Base-by-base conservation (phyloP, 2,888 invertebrate genomes). In the Ptilodon capucinus region DNA sequence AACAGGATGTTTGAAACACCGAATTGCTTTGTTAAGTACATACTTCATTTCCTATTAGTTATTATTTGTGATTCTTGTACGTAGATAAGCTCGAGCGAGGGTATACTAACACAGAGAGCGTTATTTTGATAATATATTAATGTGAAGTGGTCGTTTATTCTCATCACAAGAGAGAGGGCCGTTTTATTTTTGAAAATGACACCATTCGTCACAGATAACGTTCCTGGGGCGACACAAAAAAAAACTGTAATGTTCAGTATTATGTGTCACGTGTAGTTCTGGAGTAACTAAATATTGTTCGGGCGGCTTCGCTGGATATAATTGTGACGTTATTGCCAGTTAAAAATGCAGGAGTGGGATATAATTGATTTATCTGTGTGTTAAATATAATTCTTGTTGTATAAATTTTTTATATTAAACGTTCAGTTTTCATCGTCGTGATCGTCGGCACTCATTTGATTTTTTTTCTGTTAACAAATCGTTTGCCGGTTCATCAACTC, bases 101-200 rank as follows among this genome's bases (percentile, higher is more conserved):
- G 63, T 68, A 60, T 65, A 65, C 71, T 67, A 60, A 67, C 71
- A 79, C 68, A 76, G 69, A 74, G 76, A 74, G 71, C 76, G 80
- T 83, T 81, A 81, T 83, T 87, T 81, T 79, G 81, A 80, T 86
- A 86, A 85, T 86, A 84, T 84, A 85, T 85, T 84, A 84, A 77
- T 79, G 76, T 80, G 76, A 80, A 81, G 80, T 78, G 82, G 72
- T 76, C 85, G 78, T 86, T 81, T 71, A 77, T 87, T 81, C 79
- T 76, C 79, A 75, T 73, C 57, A 71, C 65, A 64, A 71, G 76
- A 75, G 56, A 76, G 74, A 80, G 81, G 76, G 79, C 76, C 73
- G 84, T 78, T 87, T 89, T 88, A 90, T 91, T 91, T 90, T 91
- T 79, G 83, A 87, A 81, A 85, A 88, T 87, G 81, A 80, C 85